Base-by-base conservation (phyloP, 2,113 vertebrate species). In the Chamaetylas fuelleborni region DNA sequence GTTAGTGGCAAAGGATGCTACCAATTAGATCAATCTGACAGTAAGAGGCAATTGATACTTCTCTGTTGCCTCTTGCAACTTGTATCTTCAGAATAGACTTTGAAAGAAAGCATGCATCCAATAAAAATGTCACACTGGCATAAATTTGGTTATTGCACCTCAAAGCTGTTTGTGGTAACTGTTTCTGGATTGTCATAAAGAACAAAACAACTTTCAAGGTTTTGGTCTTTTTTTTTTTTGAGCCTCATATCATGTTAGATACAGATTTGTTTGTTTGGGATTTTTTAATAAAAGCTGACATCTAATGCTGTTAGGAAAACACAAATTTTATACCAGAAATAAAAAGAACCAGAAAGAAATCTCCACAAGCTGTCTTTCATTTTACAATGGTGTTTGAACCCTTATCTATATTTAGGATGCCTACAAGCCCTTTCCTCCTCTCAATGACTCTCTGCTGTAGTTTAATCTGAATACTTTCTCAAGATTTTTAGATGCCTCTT, bases 1-100 rank as follows among this genome's bases (percentile, higher is more conserved):
- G 76, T 97, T 97, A 92, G 51, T 88, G 43, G 34, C 90, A 94
- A 95, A 54, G 54, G 65, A 61, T 80, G 47, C n/a, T 83, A 83
- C 77, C 82, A 90, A 92, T 94, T 85, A 90, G 50, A 95, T 96
- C 57, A 83, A 3, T 60, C 66, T 95, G 81, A 90, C 54, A 94
- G 67, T 51, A 94, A 53, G n/a, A 88, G 36, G 31, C 72, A 95
- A 64, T 80, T 77, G 73, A 60, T 89, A 62, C 23, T 93, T 47
- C n/a, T 93, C 38, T 20, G 64, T 36, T 40, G 18, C 18, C 31
- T 74, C 69, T 66, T 94, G 56, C 92, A 47, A 88, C 23, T 78
- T 89, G 8, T 36, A 28, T 87, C 77, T 73, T 86, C 64, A 70
- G 71, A 92, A 42, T 1, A 81, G 60, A 64, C 38, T 92, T 91